Base-by-base conservation (phyloP, 2,888 invertebrate species). In the Sinopyrophorus schimmeli region DNA sequence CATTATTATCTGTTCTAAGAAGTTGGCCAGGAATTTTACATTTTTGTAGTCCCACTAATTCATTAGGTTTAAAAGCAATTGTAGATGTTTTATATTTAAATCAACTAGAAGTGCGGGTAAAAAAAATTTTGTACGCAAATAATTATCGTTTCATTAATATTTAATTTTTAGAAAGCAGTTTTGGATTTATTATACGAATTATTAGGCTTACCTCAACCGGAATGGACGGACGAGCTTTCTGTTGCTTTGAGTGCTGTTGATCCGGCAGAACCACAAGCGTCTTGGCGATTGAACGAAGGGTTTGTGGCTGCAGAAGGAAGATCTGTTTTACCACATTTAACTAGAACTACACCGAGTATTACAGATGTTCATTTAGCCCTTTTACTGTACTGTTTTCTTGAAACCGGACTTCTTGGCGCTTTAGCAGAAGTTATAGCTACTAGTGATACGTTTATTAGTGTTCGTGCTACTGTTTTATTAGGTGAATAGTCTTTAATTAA, bases 291-390 rank as follows among this genome's bases (percentile, higher is more conserved):
- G 15, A 86, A 86, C 61, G 94, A 95, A 71, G 96, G 94, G 20
- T 97, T 97, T 70, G 89, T 97, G n/a, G 92, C 90, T 7, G 88
- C 90, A 46, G 97, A 97, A 76, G 95, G 93, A 31, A 82, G 83
- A 47, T 82, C 82, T 41, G 84, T 95, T 61, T 75, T 97, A 70
- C 93, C 95, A 53, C 89, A 92, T 69, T 78, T 93, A 53, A 86
- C 91, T 37, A 86, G 86, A 58, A 86, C 81, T 53, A 89, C 94
- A 51, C 89, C 94, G 7, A 95, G 94, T 74, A 83, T 95, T 57
- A 86, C 88, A 52, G 92, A 95, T 72, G 89, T 93, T 71, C 96
- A 96, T 77, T 80, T 90, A 67, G 87, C 95, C 3, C 77, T 96
- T 34, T 75, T 97, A 62, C 81, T 97, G 40, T 90, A 92, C 67